These are phyloP conservation scores for Trichogramma pretiosum DNA, from an alignment of 1,140 invertebrate genomes.

Conservation along the genomic window DNA sequence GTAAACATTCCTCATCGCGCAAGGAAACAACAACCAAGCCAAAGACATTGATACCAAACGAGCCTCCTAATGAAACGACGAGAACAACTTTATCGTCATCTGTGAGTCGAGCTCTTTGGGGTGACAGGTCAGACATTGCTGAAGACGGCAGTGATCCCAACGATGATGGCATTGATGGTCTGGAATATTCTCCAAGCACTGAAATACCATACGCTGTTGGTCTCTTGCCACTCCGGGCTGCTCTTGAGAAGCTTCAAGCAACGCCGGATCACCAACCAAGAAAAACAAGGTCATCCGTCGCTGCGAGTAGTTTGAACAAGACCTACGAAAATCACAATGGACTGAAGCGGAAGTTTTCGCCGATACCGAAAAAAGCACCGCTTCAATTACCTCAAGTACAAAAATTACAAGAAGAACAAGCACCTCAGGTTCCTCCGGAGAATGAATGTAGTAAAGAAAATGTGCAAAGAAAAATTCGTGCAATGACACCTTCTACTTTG, in stretches of 20 bases:
- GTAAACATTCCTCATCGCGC: slow-evolving; percentile 8
- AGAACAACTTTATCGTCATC: too few relatives aligned
- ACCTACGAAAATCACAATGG: slow-evolving; percentile 25
- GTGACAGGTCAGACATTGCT: slow-evolving; percentile 39
- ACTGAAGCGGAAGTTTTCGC: slow-evolving; percentile 32
- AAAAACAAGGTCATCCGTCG: slow-evolving; percentile 42
- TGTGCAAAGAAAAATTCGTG: too few relatives aligned
- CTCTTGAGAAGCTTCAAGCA: slow-evolving; percentile 44
- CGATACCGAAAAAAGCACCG: too few relatives aligned
- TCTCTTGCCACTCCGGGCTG: slow-evolving; percentile 40
- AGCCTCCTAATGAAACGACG: too few relatives aligned
- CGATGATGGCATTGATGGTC: slow-evolving; percentile 23
- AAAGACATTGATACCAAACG: too few relatives aligned
- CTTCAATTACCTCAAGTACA: too few relatives aligned
- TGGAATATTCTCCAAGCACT: slow-evolving; percentile 34
- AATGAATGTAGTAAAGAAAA: too few relatives aligned
- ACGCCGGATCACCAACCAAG: slow-evolving; percentile 44
- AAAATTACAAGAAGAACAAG: too few relatives aligned
- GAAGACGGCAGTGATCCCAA: too few relatives aligned
- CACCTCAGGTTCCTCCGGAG: too few relatives aligned
- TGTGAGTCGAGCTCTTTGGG: slow-evolving; percentile 39
- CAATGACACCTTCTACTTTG: too few relatives aligned
- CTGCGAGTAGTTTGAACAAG: too few relatives aligned
- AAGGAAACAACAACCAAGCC: slow-evolving; percentile 12
- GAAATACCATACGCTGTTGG: slow-evolving; percentile 46